Evolutionary conservation across 2,888 invertebrate species (phyloP).

Genomic region (Pterostichus madidus): DNA sequence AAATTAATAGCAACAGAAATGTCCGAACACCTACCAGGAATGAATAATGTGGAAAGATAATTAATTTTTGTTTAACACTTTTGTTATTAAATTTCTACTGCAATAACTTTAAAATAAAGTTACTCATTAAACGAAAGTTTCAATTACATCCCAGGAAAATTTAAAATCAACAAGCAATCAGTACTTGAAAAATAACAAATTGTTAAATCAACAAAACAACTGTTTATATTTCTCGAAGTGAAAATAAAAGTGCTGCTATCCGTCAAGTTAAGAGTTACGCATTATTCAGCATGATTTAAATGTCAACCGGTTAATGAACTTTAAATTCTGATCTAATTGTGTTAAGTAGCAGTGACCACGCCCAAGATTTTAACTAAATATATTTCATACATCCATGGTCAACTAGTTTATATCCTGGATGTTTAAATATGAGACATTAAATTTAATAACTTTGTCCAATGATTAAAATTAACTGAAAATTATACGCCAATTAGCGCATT

Average conservation of each 20-base stretch:
- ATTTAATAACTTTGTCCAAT: conserved; percentile 39
- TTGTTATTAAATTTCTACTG: too few species aligned
- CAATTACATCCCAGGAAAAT: too few species aligned
- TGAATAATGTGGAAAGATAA: too few species aligned
- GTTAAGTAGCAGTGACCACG: conserved; percentile 35
- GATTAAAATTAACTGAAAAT: conserved; percentile 15
- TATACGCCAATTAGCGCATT: conserved; percentile 26
- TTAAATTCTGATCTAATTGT: conserved; percentile 52
- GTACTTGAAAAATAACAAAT: neutral
- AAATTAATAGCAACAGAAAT: too few species aligned
- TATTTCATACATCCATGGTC: conserved; percentile 28
- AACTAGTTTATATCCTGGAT: conserved; percentile 54
- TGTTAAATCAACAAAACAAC: neutral
- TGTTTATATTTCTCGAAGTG: conserved; percentile 9
- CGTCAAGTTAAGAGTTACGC: conserved; percentile 2
- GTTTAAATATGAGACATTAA: conserved; percentile 32
- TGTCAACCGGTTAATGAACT: conserved; percentile 54
- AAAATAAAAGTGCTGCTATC: conserved; percentile 25
- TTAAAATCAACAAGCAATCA: conserved; percentile 25
- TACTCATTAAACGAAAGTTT: too few species aligned
- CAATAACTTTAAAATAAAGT: too few species aligned
- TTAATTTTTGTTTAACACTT: too few species aligned
- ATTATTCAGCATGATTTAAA: conserved; percentile 9
- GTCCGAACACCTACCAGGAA: too few species aligned
- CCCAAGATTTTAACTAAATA: conserved; percentile 14